Conservation (phyloP, 2,888 invertebrate species). For the Athalia circularis region DNA sequence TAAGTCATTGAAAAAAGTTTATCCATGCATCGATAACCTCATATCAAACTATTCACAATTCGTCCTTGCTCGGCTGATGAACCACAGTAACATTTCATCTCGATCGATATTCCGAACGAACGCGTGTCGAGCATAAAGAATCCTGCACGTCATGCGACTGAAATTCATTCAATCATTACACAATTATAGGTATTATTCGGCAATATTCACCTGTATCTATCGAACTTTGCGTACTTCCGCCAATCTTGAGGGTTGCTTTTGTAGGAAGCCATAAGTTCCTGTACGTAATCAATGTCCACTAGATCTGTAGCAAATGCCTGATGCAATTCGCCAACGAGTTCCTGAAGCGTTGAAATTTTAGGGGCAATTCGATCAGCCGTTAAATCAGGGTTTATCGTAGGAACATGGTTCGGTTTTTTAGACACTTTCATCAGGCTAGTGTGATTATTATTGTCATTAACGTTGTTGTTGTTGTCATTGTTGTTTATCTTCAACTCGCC, state of each 20-base stretch:
- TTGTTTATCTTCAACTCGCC: conserved; percentile 30
- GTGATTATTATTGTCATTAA: not conserved
- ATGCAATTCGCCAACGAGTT: conserved; percentile 83
- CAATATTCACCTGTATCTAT: conserved; percentile 85
- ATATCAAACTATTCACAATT: no score
- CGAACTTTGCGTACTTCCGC: conserved; percentile 96
- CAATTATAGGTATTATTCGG: not conserved
- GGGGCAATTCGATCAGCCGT: not conserved
- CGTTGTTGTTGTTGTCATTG: conserved; percentile 17
- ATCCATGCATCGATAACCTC: no score
- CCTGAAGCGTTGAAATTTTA: conserved; percentile 74
- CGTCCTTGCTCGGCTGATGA: no score
- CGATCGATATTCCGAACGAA: no score
- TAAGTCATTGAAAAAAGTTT: no score
- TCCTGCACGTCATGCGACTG: no score
- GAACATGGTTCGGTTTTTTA: not conserved
- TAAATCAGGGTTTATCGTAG: not conserved
- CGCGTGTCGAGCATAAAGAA: no score
- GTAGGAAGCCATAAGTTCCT: conserved; percentile 86
- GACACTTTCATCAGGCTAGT: not conserved
- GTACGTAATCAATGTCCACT: conserved; percentile 94
- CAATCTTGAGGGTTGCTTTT: conserved; percentile 93
- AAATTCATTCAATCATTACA: not conserved
- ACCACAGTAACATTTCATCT: no score
- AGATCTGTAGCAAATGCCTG: conserved; percentile 85